A percentile compares a stretch with the other conserved stretches of the same genome.
phyloP scores from a whole-genome alignment of 2,797 vertebrate genomes.

The Poeciliopsis presidionis region DNA sequence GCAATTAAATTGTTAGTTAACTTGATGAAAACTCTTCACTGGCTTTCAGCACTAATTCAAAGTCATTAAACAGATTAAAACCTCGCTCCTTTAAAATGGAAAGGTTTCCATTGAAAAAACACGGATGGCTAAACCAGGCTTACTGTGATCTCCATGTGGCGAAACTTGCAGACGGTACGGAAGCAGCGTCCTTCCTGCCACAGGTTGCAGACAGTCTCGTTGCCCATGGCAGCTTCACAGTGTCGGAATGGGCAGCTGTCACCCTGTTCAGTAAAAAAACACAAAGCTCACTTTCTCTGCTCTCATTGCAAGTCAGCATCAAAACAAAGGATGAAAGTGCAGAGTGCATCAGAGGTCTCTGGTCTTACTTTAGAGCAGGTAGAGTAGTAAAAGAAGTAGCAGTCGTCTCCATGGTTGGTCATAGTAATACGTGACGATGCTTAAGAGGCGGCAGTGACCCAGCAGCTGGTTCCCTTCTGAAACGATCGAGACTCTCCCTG shows the following conservation, averaged over 20 bases:
- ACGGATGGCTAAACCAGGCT: slow-evolving; percentile 42
- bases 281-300: background rate
- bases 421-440: slow-evolving; percentile 74
- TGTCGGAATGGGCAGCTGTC: slow-evolving; percentile 93
- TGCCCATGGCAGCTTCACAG: slow-evolving; percentile 93
- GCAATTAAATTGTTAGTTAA: background rate
- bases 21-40: background rate
- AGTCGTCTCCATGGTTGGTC: slow-evolving; percentile 93
- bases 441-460: slow-evolving; percentile 27
- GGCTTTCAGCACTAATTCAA: background rate
- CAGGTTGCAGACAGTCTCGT: slow-evolving; percentile 89
- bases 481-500: slow-evolving; percentile 67
- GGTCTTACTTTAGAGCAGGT: slow-evolving; percentile 89
- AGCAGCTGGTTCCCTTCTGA: slow-evolving; percentile 61
- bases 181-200: slow-evolving; percentile 95
- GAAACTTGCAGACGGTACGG: slow-evolving; percentile 90
- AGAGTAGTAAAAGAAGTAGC: slow-evolving; percentile 98
- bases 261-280: slow-evolving; percentile 77
- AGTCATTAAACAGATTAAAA: background rate
- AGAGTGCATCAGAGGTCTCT: background rate
- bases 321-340: background rate
- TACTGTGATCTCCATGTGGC: slow-evolving; percentile 96
- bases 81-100: background rate
- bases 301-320: background rate
- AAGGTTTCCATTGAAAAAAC: background rate